These are phyloP conservation scores for Phania funesta DNA, from an alignment of 2,888 invertebrate species.

Conservation along the genomic window DNA sequence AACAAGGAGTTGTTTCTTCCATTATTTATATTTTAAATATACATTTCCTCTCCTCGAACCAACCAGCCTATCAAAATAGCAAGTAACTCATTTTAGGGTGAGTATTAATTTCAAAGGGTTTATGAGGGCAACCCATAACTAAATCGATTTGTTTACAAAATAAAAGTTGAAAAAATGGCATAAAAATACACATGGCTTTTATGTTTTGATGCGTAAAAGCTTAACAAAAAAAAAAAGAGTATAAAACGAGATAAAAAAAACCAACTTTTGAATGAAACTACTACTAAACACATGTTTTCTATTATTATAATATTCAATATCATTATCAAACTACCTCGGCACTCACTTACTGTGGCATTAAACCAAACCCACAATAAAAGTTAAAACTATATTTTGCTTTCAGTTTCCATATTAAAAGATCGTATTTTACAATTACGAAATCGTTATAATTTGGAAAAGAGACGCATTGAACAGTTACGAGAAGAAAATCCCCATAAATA, in stretches of 20 bases:
- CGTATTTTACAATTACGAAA: slow-evolving; percentile 80
- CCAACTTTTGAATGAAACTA: slow-evolving; percentile 51
- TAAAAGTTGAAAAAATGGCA: neutral
- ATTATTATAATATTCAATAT: slow-evolving; percentile 6
- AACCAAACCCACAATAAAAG: neutral
- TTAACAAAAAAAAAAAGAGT: slow-evolving; percentile 23
- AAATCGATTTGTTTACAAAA: slow-evolving; percentile 49
- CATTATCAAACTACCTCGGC: neutral
- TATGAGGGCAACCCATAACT: neutral
- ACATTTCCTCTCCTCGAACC: slow-evolving; percentile 25
- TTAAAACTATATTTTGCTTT: neutral
- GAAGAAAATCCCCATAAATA: slow-evolving; percentile 72
- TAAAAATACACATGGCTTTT: slow-evolving; percentile 54
- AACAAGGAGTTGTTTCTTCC: neutral
- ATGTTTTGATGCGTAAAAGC: slow-evolving; percentile 61
- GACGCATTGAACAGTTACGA: slow-evolving; percentile 77
- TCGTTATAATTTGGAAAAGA: slow-evolving; percentile 80
- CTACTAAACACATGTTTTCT: slow-evolving; percentile 51
- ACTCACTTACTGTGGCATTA: neutral
- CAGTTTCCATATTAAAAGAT: slow-evolving; percentile 79
- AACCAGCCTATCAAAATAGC: neutral
- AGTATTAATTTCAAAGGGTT: slow-evolving; percentile 15
- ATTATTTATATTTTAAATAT: neutral
- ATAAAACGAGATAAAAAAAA: slow-evolving; percentile 4
- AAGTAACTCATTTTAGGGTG: slow-evolving; percentile 21